These are phyloP conservation scores for Rana temporaria DNA, from an alignment of 2,113 vertebrate species.

Conservation along the genomic window DNA sequence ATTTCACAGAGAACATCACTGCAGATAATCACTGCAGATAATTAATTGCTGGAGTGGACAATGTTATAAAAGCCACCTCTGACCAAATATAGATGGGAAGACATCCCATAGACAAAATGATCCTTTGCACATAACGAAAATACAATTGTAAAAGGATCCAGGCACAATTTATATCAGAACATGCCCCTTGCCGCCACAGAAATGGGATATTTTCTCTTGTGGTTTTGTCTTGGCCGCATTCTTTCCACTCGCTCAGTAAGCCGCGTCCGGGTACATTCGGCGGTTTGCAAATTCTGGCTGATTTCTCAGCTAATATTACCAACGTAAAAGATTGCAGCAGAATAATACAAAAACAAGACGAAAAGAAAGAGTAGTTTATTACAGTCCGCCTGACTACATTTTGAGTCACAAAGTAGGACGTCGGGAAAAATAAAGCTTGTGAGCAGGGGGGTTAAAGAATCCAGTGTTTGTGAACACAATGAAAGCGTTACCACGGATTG, in stretches of 20 bases:
- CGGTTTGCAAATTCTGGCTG: constrained; percentile 39
- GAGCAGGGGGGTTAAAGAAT: neutral
- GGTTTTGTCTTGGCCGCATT: neutral
- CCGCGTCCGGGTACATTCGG: neutral
- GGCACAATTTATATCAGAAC: too few relatives aligned
- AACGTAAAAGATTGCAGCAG: neutral
- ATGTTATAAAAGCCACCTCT: too few relatives aligned
- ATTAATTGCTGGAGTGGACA: too few relatives aligned
- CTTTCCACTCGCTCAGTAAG: neutral
- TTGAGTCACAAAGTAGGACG: neutral
- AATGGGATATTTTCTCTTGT: neutral
- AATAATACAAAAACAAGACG: neutral
- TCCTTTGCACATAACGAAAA: too few relatives aligned
- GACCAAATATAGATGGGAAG: too few relatives aligned
- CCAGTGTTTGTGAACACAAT: constrained; percentile 35
- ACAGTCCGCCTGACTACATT: neutral
- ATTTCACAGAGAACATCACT: too few relatives aligned
- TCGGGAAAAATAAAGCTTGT: neutral
- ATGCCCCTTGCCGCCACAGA: neutral
- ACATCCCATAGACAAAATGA: too few relatives aligned
- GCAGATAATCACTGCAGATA: too few relatives aligned
- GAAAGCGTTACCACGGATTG: constrained; percentile 27
- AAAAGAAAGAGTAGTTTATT: neutral
- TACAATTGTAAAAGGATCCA: too few relatives aligned
- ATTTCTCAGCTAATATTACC: neutral